These are phyloP conservation scores for Stichopus chloronotus DNA, from an alignment of 35 echinoderm and acorn worm genomes.

Conservation along the genomic window DNA sequence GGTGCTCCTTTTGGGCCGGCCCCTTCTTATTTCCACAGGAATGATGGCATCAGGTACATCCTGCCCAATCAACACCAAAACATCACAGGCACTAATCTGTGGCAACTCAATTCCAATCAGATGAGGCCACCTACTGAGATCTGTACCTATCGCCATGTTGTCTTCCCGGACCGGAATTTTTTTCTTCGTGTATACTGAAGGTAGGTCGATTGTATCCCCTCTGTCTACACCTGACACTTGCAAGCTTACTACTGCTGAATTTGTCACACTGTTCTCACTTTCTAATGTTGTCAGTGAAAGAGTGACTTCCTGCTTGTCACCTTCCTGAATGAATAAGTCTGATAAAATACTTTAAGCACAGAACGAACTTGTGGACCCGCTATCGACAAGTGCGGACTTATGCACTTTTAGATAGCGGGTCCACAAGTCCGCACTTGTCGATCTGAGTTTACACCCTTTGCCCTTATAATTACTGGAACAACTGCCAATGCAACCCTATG, in stretches of 20 bases:
- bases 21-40: conserved; percentile 48
- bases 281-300: conserved; percentile 56
- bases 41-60: conserved; percentile 56
- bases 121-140: conserved; percentile 60
- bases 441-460: background rate
- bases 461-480: conserved; percentile 2
- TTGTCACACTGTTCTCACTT: background rate
- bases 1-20: background rate
- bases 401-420: background rate
- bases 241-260: conserved; percentile 16
- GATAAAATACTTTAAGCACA: background rate
- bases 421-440: background rate
- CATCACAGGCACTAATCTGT: background rate
- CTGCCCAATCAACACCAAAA: conserved; percentile 61
- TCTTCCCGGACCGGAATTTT: background rate
- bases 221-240: conserved; percentile 22
- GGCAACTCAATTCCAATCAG: conserved; percentile 28
- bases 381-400: conserved; percentile 60
- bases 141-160: conserved; percentile 15
- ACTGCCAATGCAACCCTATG: conserved; percentile 14
- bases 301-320: background rate
- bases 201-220: background rate
- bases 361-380: conserved; percentile 64
- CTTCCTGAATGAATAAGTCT: conserved; percentile 2
- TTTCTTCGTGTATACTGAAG: background rate